Evolutionary conservation across 2,888 invertebrate genomes (phyloP), one percentile per base, ranked within the genome.

Genomic region (Tuberolachnus salignus): DNA sequence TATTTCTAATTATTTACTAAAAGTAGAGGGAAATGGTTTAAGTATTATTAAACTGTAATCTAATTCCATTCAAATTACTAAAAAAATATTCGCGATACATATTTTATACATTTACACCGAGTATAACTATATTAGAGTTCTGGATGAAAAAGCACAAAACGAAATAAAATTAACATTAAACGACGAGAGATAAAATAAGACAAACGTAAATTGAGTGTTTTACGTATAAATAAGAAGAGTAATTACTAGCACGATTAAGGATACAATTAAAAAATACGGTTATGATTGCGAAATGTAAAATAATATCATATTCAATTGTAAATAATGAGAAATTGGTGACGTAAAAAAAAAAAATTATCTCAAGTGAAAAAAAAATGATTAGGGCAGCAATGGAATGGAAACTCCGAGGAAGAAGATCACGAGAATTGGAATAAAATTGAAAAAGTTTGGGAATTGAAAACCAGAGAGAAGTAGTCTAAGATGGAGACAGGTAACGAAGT

Each of bases 101-200:
- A 16, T 66, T 16, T 26, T 26, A 49, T 14, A 59, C 6, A 59
- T 67, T 51, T 67, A 51, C 6, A 16, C 11, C n/a, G 34, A 4
- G 34, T 34, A 21, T n/a, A n/a, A n/a, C n/a, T n/a, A n/a, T 49
- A 11, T 11, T 51, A 51, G 11, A 49, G n/a, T 23, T 46, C 0
- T n/a, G 23, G 10, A 46, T 23, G n/a, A 16, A 34, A 53, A 53
- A 23, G 13, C 42, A 21, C 3, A 10, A 14, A 67, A 3, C 19
- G 34, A 42, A 69, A 51, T 1, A 26, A 51, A 67, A 26, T n/a
- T 49, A 53, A 46, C 26, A 11, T 71, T 8, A 0, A 21, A n/a
- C 42, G 44, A 46, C 46, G 44, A 26, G 71, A 57, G 57, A 44
- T 44, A 57, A 71, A 71, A 8, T 19, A 46, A 53, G 64, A 63